These are phyloP conservation scores for Trididemnum nubilum DNA, from an alignment of 23 tunicate species.

Conservation along the genomic window DNA sequence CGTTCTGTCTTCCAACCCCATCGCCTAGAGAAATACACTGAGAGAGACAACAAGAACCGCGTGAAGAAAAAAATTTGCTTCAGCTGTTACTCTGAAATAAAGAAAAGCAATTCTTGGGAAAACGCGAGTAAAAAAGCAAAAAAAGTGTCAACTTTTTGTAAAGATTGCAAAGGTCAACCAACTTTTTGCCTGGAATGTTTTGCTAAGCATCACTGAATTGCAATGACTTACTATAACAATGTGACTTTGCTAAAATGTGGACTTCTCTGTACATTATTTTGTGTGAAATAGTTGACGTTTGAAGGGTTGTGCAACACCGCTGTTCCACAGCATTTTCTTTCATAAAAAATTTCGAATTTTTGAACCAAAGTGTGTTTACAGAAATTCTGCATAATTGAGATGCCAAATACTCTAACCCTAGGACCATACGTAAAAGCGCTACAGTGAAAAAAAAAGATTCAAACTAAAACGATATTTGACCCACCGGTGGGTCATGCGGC, in stretches of 20 bases:
- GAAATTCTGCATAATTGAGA: not conserved
- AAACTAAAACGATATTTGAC: too few species aligned
- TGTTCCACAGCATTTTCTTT: not conserved
- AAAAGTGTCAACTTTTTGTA: not conserved
- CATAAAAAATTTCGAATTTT: not conserved
- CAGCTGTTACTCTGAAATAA: not conserved
- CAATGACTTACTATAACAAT: not conserved
- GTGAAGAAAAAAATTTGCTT: not conserved
- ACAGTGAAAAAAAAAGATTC: not conserved
- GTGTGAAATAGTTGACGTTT: not conserved
- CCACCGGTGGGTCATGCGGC: slow-evolving; percentile 2
- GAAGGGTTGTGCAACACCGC: not conserved
- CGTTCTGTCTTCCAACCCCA: too few species aligned
- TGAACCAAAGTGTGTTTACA: not conserved
- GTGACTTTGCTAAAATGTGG: not conserved
- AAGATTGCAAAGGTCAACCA: not conserved
- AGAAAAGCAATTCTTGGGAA: not conserved
- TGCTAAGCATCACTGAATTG: not conserved
- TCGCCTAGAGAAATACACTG: not conserved
- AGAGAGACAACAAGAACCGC: not conserved
- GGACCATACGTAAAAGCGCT: not conserved
- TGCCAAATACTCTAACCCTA: not conserved
- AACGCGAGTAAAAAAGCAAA: not conserved
- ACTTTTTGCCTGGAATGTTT: not conserved
- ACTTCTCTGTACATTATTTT: not conserved